Percentiles rank a stretch among this genome's conserved stretches.
These are phyloP conservation scores for Poecilus cupreus DNA, from an alignment of 2,888 invertebrate species.

Conservation along the genomic window DNA sequence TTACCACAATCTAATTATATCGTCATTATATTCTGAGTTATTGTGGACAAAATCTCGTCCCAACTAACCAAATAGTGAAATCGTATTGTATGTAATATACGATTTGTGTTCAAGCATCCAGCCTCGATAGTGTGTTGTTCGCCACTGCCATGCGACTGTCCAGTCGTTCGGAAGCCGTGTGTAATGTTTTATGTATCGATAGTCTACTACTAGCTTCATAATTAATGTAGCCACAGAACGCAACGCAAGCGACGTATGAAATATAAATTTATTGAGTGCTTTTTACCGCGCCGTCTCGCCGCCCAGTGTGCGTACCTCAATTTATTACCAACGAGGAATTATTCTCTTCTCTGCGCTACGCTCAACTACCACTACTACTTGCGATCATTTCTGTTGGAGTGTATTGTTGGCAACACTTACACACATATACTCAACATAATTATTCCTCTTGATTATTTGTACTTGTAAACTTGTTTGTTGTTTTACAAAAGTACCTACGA, in stretches of 20 bases:
- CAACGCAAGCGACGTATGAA: slow-evolving; percentile 51
- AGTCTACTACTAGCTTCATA: slow-evolving; percentile 51
- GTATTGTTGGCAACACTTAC: too few relatives aligned
- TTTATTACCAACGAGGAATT: slow-evolving; percentile 35
- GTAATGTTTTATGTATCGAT: slow-evolving; percentile 59
- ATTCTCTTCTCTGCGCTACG: neutral
- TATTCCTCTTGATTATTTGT: too few relatives aligned
- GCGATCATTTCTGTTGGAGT: neutral
- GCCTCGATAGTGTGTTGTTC: neutral
- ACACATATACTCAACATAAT: too few relatives aligned
- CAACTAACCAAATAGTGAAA: too few relatives aligned
- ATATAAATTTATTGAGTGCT: slow-evolving; percentile 60
- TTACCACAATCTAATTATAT: too few relatives aligned
- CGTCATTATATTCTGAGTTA: too few relatives aligned
- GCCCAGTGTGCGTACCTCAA: slow-evolving; percentile 46
- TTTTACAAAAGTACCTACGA: too few relatives aligned
- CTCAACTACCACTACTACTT: slow-evolving; percentile 14
- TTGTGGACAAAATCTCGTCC: too few relatives aligned
- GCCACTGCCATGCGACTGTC: neutral
- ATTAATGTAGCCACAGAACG: slow-evolving; percentile 54
- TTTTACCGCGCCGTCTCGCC: slow-evolving; percentile 52
- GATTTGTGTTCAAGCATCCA: neutral
- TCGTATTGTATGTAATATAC: too few relatives aligned
- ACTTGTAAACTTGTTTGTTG: too few relatives aligned
- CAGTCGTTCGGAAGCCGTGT: slow-evolving; percentile 39